Evolutionary conservation across 2,888 invertebrate species (phyloP).

Genomic region (Augiades crinisus): DNA sequence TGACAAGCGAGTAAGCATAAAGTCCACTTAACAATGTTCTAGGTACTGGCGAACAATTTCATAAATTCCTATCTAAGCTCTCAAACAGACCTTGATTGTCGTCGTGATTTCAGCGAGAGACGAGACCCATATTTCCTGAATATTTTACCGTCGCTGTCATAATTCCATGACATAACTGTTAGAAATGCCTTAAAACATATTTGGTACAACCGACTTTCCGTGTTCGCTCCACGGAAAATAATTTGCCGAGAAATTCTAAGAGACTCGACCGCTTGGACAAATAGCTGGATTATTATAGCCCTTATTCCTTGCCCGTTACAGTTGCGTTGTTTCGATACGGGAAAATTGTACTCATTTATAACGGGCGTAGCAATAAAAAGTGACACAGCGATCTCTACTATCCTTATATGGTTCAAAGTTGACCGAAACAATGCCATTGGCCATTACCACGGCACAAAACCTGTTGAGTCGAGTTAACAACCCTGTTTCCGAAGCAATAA

Average conservation of each 20-base stretch:
- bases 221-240: constrained; percentile 25
- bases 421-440: constrained; percentile 45
- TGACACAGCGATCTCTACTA: constrained; percentile 41
- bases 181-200: constrained; percentile 21
- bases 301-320: constrained; percentile 7
- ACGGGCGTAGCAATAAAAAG: constrained; percentile 39
- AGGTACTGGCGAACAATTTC: not conserved
- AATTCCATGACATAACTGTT: constrained; percentile 23
- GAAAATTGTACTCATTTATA: constrained; percentile 36
- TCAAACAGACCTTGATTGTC: not conserved
- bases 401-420: constrained; percentile 58
- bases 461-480: constrained; percentile 4
- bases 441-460: constrained; percentile 11
- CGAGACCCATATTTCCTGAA: constrained; percentile 9
- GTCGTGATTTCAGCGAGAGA: constrained; percentile 12
- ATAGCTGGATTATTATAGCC: constrained; percentile 8
- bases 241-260: constrained; percentile 24
- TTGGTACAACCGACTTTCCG: constrained; percentile 21
- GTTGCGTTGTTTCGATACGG: constrained; percentile 3
- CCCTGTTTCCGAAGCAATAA: not conserved
- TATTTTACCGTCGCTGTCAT: constrained; percentile 16
- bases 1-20: too few relatives aligned
- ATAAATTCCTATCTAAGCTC: not conserved
- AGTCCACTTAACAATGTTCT: too few relatives aligned
- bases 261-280: constrained; percentile 1